Evolutionary conservation across 2,888 invertebrate species (phyloP).

Genomic region (Sphinx pinastri): DNA sequence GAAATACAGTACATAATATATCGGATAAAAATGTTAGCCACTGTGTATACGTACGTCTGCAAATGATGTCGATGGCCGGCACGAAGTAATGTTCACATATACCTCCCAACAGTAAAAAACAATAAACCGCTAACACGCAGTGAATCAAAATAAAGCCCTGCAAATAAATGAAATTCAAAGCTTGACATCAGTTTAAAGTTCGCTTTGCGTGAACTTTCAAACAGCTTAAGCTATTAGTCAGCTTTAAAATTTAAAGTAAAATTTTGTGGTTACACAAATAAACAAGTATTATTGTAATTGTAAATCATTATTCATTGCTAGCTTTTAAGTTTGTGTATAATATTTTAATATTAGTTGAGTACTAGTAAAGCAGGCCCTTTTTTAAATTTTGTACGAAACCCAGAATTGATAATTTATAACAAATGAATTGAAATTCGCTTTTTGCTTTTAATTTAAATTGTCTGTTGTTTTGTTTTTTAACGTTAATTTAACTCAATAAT

Average conservation of each 20-base stretch:
- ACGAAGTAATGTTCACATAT: constrained; percentile 95
- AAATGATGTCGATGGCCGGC: constrained; percentile 92
- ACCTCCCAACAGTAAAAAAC: constrained; percentile 90
- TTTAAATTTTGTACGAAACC: no score
- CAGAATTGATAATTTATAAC: no score
- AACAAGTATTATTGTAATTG: no score
- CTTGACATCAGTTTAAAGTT: background rate
- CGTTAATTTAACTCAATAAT: background rate
- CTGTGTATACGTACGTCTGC: constrained; percentile 86
- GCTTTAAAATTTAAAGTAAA: no score
- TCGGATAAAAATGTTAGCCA: background rate
- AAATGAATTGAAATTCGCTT: background rate
- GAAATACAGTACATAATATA: background rate
- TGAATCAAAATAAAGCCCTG: constrained; percentile 89
- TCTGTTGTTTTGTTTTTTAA: background rate
- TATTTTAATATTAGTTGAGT: no score
- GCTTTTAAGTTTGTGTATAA: no score
- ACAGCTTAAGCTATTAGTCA: no score
- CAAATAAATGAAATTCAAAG: constrained; percentile 29
- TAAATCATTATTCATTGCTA: no score
- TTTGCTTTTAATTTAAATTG: background rate
- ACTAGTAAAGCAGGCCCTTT: no score
- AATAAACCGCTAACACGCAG: constrained; percentile 86
- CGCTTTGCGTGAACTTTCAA: background rate
- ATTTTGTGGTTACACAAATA: no score